Base-by-base conservation (phyloP, 2,888 invertebrate genomes). In the Urechis unicinctus region DNA sequence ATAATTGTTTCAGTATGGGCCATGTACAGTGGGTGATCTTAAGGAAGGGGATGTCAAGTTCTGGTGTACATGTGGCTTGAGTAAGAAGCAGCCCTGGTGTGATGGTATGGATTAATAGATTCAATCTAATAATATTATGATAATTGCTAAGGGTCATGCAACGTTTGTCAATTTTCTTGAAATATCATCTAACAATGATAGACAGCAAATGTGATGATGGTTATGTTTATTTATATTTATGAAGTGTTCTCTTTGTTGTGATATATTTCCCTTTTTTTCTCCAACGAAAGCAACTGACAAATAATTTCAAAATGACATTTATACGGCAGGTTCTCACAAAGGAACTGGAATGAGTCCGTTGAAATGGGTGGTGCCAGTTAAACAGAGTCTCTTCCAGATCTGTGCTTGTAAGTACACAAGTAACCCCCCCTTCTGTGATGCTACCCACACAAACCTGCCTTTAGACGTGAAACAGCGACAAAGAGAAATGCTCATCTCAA, bases 81-180 rank as follows among this genome's bases (percentile, higher is more conserved):
- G 74, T 53, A 73, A 74, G 53, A 69, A 66, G 29, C 74, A 75
- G 59, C 75, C 74, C 1, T 74, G 74, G 68, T 75, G 75, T 64
- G 75, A 75, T 60, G 74, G 75, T 66, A 61, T 55, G 64, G 36
- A 36, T 17, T 13, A 36, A 36, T 53, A 13, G 17, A 36, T 45
- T 17, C 45, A 21, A 17, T 21, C 22, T 45, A 45, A 45, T 21
- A 17, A 21, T 45, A 45, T 45, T 36, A 36, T 36, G 9, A 36
- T 17, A 36, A 36, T 36, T n/a, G n/a, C n/a, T n/a, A n/a, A n/a
- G n/a, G n/a, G n/a, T n/a, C n/a, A n/a, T n/a, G n/a, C n/a, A n/a
- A n/a, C n/a, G n/a, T n/a, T n/a, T n/a, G n/a, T n/a, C n/a, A n/a
- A n/a, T n/a, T n/a, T n/a, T n/a, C n/a, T n/a, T n/a, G n/a, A n/a